These are phyloP conservation scores for Sternarchorhynchus goeldii DNA, from an alignment of 2,797 vertebrate species.

Conservation along the genomic window DNA sequence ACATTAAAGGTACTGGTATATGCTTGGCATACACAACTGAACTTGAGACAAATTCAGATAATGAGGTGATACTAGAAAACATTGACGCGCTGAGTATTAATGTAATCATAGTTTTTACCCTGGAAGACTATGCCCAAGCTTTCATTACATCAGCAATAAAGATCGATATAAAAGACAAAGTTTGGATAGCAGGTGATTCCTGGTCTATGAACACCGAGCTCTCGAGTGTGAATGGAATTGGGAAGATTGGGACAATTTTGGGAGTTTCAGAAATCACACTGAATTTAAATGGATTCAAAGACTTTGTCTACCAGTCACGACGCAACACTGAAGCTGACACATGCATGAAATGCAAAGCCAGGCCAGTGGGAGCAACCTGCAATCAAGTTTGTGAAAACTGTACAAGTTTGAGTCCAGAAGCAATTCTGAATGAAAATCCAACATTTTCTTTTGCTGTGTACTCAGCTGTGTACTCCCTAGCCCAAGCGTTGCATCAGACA, in stretches of 20 bases:
- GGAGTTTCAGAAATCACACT: constrained; percentile 70
- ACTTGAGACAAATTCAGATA: constrained; percentile 38
- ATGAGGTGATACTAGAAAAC: constrained; percentile 61
- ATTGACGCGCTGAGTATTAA: constrained; percentile 63
- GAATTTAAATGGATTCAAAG: constrained; percentile 67
- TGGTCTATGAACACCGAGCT: constrained; percentile 74
- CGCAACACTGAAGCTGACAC: not conserved
- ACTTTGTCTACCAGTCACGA: constrained; percentile 63
- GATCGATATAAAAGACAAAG: constrained; percentile 73
- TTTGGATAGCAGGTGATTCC: constrained; percentile 81
- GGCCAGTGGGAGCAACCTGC: constrained; percentile 50
- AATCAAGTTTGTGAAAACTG: constrained; percentile 73
- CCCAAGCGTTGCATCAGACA: constrained; percentile 75
- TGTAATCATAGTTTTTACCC: constrained; percentile 73
- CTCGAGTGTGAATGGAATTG: constrained; percentile 63
- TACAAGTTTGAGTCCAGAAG: not conserved
- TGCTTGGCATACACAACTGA: constrained; percentile 75
- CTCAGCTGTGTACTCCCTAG: constrained; percentile 76
- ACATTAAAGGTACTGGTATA: constrained; percentile 57
- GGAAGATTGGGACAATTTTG: constrained; percentile 74
- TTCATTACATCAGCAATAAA: constrained; percentile 74
- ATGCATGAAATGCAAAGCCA: not conserved
- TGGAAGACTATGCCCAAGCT: not conserved
- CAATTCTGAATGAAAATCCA: constrained; percentile 43
- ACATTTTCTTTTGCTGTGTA: constrained; percentile 74